These are phyloP conservation scores for Lepidurus arcticus DNA, from an alignment of 1,140 invertebrate genomes.

Conservation along the genomic window DNA sequence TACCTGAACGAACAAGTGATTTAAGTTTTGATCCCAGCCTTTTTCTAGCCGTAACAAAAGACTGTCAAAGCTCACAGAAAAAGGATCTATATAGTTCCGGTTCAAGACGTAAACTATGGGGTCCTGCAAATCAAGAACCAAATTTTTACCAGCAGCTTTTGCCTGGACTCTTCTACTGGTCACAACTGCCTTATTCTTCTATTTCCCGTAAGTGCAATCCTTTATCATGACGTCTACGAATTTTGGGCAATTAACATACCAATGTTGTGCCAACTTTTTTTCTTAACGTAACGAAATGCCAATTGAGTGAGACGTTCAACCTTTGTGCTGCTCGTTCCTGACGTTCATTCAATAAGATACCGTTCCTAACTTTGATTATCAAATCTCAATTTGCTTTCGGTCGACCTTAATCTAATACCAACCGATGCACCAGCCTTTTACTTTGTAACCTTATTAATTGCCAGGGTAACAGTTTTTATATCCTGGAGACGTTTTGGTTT, in stretches of 20 bases:
- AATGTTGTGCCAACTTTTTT: no score
- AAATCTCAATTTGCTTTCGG: no score
- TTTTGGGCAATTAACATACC: neutral
- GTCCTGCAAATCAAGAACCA: constrained; percentile 76
- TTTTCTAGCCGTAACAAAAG: neutral
- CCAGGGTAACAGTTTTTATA: constrained; percentile 29
- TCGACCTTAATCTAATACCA: no score
- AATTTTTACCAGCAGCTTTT: constrained; percentile 90
- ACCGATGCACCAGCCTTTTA: no score
- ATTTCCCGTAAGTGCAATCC: constrained; percentile 79
- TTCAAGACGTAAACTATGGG: constrained; percentile 5
- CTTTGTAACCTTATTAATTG: no score
- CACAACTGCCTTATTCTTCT: constrained; percentile 89
- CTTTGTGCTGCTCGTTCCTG: no score
- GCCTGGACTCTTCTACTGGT: constrained; percentile 88
- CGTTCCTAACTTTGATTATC: no score
- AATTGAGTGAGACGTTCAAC: no score
- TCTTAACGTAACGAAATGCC: no score
- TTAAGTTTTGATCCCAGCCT: no score
- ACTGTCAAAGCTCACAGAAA: neutral
- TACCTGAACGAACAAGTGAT: neutral
- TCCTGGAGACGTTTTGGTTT: constrained; percentile 36
- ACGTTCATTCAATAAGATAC: no score
- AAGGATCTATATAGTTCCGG: neutral
- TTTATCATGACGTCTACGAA: neutral